Conservation (phyloP, 2,113 vertebrate genomes). For the Glaucidium brasilianum region DNA sequence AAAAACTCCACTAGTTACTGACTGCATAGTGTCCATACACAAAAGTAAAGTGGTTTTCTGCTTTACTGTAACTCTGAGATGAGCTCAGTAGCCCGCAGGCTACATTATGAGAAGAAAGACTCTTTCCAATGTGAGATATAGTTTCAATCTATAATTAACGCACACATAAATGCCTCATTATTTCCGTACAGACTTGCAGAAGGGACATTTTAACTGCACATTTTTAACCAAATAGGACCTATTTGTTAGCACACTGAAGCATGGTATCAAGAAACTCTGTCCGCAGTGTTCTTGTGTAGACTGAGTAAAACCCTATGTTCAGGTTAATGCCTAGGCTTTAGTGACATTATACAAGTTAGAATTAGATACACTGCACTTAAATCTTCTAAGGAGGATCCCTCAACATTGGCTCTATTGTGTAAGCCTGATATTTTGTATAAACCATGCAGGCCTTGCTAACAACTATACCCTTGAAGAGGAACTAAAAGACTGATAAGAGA, state of each 20-base stretch:
- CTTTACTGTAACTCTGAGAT: background rate
- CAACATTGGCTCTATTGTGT: too few relatives aligned
- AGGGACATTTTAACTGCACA: background rate
- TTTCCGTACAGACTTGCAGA: background rate
- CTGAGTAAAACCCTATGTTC: too few relatives aligned
- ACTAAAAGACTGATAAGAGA: too few relatives aligned
- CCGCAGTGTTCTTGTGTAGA: background rate
- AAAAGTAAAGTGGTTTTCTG: background rate
- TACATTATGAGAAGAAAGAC: background rate
- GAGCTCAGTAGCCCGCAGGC: background rate
- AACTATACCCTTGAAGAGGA: too few relatives aligned
- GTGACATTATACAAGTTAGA: too few relatives aligned
- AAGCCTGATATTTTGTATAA: too few relatives aligned
- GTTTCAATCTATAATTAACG: background rate
- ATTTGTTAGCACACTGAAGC: background rate
- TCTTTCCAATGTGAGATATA: background rate
- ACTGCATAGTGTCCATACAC: background rate
- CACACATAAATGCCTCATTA: background rate
- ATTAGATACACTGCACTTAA: too few relatives aligned
- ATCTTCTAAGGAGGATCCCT: too few relatives aligned
- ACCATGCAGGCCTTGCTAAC: too few relatives aligned
- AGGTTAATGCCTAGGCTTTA: too few relatives aligned
- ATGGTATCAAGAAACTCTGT: background rate
- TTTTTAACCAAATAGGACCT: background rate
- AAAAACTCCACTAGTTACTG: background rate